Conservation (phyloP, 1,140 invertebrate species). For the Cyclina sinensis region DNA sequence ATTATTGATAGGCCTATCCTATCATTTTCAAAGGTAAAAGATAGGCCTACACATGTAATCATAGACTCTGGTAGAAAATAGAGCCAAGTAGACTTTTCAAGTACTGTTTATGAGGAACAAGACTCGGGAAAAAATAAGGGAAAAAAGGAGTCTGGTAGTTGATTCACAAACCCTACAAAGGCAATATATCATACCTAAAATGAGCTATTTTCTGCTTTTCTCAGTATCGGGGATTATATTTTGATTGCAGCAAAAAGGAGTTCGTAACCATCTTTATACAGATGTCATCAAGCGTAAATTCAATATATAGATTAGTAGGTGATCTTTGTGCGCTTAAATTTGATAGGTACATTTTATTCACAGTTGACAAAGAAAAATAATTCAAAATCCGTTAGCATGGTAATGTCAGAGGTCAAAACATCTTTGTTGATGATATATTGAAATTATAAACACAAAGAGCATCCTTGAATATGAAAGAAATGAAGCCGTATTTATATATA, state of each 20-base stretch:
- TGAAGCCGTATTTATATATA: neutral
- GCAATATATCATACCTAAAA: constrained; percentile 8
- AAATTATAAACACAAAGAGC: constrained; percentile 1
- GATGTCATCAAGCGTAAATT: constrained; percentile 36
- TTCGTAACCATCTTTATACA: constrained; percentile 16
- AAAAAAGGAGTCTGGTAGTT: no score
- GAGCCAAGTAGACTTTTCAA: no score
- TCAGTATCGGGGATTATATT: neutral
- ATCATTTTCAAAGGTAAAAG: no score
- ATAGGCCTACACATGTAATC: no score
- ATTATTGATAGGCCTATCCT: no score
- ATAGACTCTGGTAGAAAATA: no score
- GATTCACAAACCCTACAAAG: constrained; percentile 28
- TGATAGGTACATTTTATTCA: constrained; percentile 1
- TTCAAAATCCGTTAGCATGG: constrained; percentile 51
- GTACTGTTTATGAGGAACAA: no score
- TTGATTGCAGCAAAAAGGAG: constrained; percentile 4
- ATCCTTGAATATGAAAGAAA: neutral
- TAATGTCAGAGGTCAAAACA: constrained; percentile 5
- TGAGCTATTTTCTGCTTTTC: neutral
- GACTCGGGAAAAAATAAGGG: no score
- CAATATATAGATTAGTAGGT: constrained; percentile 54
- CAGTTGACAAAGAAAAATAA: constrained; percentile 20
- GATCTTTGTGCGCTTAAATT: constrained; percentile 5
- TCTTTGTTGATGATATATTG: constrained; percentile 25